Conservation (phyloP, 2,888 invertebrate species). For the Morpho achilles region DNA sequence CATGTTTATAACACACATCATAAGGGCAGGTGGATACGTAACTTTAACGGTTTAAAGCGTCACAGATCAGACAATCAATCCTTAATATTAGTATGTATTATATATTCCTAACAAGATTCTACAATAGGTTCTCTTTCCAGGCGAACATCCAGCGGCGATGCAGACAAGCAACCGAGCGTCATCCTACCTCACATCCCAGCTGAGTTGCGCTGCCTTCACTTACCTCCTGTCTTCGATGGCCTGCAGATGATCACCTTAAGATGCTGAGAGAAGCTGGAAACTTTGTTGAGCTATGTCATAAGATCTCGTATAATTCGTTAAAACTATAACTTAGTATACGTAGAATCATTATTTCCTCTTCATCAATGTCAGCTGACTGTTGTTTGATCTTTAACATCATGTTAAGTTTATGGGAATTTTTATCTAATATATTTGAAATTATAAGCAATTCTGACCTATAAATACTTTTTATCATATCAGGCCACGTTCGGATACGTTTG, state of each 20-base stretch:
- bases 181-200: slow-evolving; percentile 69
- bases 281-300: slow-evolving; percentile 21
- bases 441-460: no score
- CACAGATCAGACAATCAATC: no score
- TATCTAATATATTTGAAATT: no score
- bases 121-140: slow-evolving; percentile 55
- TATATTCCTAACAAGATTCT: background rate
- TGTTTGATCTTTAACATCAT: no score
- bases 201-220: slow-evolving; percentile 65
- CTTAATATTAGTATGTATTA: no score
- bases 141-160: slow-evolving; percentile 93
- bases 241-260: slow-evolving; percentile 68
- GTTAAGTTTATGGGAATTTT: no score
- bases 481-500: no score
- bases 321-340: background rate
- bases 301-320: slow-evolving; percentile 5
- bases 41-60: no score
- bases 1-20: no score
- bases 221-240: slow-evolving; percentile 64
- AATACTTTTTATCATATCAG: no score
- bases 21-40: no score
- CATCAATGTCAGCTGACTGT: background rate
- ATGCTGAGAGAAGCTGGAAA: slow-evolving; percentile 15
- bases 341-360: background rate
- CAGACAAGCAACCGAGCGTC: slow-evolving; percentile 83